Percentiles rank a stretch among this genome's conserved stretches.
Evolutionary conservation across 2,797 vertebrate genomes (phyloP).

Genomic region (Epinephelus malabaricus): DNA sequence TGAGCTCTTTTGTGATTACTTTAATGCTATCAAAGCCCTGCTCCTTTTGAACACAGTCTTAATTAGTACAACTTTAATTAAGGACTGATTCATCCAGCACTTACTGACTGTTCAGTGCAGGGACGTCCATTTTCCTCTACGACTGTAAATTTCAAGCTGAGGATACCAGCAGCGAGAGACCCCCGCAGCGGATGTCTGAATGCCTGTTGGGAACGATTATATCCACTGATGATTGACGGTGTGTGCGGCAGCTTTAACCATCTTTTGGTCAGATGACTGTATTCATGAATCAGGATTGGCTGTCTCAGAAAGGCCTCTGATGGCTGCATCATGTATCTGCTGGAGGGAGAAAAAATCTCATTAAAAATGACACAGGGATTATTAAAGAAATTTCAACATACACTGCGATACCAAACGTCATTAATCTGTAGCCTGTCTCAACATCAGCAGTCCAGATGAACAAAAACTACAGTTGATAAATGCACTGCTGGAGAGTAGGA

Average conservation of each 20-base stretch:
- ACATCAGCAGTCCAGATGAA: conserved; percentile 39
- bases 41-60: conserved; percentile 71
- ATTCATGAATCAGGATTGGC: conserved; percentile 37
- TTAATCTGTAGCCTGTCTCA: conserved; percentile 58
- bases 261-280: conserved; percentile 49
- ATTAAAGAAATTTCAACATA: conserved; percentile 61
- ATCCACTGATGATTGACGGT: conserved; percentile 51
- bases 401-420: conserved; percentile 41
- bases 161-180: conserved; percentile 26
- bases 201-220: conserved; percentile 34
- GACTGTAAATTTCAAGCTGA: conserved; percentile 40
- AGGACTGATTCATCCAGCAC: conserved; percentile 62
- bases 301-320: conserved; percentile 46
- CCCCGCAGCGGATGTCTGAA: conserved; percentile 28
- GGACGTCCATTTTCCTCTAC: conserved; percentile 39
- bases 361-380: conserved; percentile 72
- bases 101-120: conserved; percentile 53
- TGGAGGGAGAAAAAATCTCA: conserved; percentile 60
- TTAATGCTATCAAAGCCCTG: conserved; percentile 74
- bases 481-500: neutral
- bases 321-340: conserved; percentile 58
- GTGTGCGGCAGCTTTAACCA: conserved; percentile 36
- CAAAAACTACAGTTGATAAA: conserved; percentile 19
- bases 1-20: conserved; percentile 75
- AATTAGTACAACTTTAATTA: conserved; percentile 83